These are phyloP conservation scores for Cosmorhoe ocellata DNA, from an alignment of 2,888 invertebrate species.

Conservation along the genomic window DNA sequence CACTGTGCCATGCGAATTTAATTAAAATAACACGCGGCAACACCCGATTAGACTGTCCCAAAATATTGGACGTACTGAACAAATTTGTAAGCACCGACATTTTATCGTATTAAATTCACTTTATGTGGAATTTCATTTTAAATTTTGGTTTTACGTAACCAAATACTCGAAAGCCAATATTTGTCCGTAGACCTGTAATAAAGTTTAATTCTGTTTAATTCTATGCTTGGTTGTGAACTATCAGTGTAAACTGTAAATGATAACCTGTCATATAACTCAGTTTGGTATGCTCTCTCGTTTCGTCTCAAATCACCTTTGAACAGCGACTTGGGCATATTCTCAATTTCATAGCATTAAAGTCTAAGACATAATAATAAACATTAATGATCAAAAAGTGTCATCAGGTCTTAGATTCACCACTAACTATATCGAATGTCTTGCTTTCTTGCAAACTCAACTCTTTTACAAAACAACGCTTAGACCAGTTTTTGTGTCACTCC, in stretches of 20 bases:
- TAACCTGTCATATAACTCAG: too few relatives aligned
- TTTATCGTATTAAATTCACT: not conserved
- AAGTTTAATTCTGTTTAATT: not conserved
- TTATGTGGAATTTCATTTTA: not conserved
- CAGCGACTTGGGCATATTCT: too few relatives aligned
- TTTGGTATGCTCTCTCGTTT: too few relatives aligned
- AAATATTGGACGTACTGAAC: slow-evolving; percentile 2
- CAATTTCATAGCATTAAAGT: too few relatives aligned
- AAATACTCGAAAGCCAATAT: not conserved
- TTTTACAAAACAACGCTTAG: slow-evolving; percentile 44
- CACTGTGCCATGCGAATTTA: slow-evolving; percentile 56
- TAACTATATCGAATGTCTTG: slow-evolving; percentile 19
- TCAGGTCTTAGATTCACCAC: not conserved
- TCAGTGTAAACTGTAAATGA: too few relatives aligned
- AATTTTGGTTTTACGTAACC: not conserved
- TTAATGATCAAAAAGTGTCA: too few relatives aligned
- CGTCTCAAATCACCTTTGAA: too few relatives aligned
- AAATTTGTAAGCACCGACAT: not conserved
- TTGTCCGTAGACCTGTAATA: too few relatives aligned
- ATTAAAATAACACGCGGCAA: slow-evolving; percentile 52
- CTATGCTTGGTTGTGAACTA: not conserved
- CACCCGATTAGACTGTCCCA: slow-evolving; percentile 22
- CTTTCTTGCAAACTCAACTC: slow-evolving; percentile 25
- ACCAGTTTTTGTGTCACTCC: slow-evolving; percentile 58
- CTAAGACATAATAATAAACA: too few relatives aligned